These are phyloP conservation scores for Pseudochaenichthys georgianus DNA, from an alignment of 2,797 vertebrate genomes.

Conservation along the genomic window DNA sequence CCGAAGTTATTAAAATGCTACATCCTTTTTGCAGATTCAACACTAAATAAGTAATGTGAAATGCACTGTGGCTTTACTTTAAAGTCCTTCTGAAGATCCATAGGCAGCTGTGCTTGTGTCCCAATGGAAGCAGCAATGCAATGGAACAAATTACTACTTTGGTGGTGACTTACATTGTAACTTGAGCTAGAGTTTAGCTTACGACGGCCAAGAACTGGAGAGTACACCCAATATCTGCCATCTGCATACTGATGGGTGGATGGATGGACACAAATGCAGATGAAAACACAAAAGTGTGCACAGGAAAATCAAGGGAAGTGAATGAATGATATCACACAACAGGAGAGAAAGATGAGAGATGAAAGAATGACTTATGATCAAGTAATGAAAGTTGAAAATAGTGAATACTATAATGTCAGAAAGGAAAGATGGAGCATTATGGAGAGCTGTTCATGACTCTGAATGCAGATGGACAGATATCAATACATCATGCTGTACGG, in stretches of 20 bases:
- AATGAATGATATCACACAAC: constrained; percentile 1
- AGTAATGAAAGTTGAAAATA: constrained; percentile 22
- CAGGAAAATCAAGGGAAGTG: constrained; percentile 20
- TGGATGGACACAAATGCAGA: constrained; percentile 42
- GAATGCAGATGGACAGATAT: constrained; percentile 52
- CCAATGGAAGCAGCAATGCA: constrained; percentile 14
- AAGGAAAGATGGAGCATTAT: constrained; percentile 18
- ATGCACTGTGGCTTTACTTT: constrained; percentile 10
- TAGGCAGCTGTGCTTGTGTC: constrained; percentile 26
- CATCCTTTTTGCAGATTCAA: constrained; percentile 17
- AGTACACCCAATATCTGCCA: constrained; percentile 98
- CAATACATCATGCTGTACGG: constrained; percentile 60
- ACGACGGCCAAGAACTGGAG: constrained; percentile 89
- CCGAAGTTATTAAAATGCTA: constrained; percentile 19
- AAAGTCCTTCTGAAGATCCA: constrained; percentile 44
- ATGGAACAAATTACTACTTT: constrained; percentile 35
- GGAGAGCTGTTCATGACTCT: constrained; percentile 21
- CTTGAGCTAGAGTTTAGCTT: constrained; percentile 84
- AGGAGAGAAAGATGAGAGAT: constrained; percentile 3
- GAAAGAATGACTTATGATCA: constrained; percentile 8
- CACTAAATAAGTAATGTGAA: constrained; percentile 20
- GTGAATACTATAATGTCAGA: constrained; percentile 18
- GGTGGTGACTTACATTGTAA: constrained; percentile 81
- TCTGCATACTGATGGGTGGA: constrained; percentile 90
- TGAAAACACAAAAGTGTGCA: neutral